Base-by-base conservation (phyloP, 2,797 vertebrate genomes). In the Enteromius paludinosus region DNA sequence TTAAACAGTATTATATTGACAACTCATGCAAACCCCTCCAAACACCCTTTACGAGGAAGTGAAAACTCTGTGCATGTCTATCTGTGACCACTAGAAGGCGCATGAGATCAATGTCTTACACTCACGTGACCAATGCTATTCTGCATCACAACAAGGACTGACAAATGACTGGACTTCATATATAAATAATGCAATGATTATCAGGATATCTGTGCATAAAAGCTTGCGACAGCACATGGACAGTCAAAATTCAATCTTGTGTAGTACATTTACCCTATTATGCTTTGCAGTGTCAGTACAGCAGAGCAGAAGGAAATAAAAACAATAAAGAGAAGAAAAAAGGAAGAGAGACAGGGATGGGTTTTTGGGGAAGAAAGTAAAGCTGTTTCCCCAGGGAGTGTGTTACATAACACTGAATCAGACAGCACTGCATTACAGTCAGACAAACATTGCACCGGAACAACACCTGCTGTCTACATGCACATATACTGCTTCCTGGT, bases 321-420 rank as follows among this genome's bases (percentile, higher is more conserved):
- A 43, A 17, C 10, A 69, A 25, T 8, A 9, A 12, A 49, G 23
- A 41, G 11, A 12, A 41, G 23, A 28, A 61, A 72, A 45, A 35
- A 72, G 25, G 30, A 76, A 23, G 20, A 17, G 54, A 79, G 82
- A 68, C 64, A 61, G 86, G 83, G 78, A 82, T n/a, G 52, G 77
- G 77, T 81, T 49, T 69, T 71, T 52, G 70, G 74, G 41, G 52
- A 56, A 41, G 25, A 7, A 76, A 84, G 69, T 72, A 73, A 83
- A 78, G 61, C 47, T 14, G 43, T 70, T 45, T 76, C 52, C 38
- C 35, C 30, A 38, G 45, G 14, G 84, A 89, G 82, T 77, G 82
- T 81, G 81, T 90, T 90, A 87, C 52, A 89, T 90, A 92, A 88
- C 69, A 81, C 75, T 59, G 47, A 79, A 17, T 28, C 15, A 47